A percentile compares a stretch with the other conserved stretches of the same genome.
Conservation (phyloP, 2,888 invertebrate genomes). For the Calameuta pallipes region DNA sequence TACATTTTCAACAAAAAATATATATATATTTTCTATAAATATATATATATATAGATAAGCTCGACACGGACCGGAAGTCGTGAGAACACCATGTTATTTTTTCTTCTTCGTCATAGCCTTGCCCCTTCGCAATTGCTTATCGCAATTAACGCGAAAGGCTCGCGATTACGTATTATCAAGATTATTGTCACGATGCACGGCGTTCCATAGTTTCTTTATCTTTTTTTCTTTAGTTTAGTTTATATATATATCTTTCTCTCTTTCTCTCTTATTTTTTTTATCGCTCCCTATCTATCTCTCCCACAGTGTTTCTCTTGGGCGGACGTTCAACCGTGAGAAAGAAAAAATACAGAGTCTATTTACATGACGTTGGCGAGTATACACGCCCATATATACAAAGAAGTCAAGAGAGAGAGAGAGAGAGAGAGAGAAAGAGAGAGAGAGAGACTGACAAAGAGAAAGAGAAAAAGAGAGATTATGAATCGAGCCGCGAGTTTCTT, state of each 20-base stretch:
- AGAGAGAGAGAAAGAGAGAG: no score
- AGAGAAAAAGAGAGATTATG: no score
- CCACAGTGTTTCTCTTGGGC: background rate
- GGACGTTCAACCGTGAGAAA: no score
- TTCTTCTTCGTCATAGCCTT: conserved; percentile 1
- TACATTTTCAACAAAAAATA: no score
- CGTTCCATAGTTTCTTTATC: background rate
- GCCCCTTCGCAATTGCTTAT: no score
- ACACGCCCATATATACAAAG: conserved; percentile 7
- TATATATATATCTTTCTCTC: conserved; percentile 5
- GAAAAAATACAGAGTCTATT: no score
- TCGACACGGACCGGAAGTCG: conserved; percentile 23
- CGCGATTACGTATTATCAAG: conserved; percentile 8
- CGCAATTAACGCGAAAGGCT: no score
- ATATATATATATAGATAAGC: conserved; percentile 19
- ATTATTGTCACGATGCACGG: background rate
- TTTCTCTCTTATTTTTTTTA: conserved; percentile 8
- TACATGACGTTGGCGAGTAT: conserved; percentile 1
- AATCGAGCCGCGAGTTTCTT: conserved; percentile 4
- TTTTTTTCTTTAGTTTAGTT: background rate
- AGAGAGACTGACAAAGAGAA: no score
- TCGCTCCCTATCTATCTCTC: no score
- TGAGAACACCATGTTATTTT: conserved; percentile 20
- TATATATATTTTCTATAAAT: no score
- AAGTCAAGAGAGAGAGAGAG: no score